These are phyloP conservation scores for Toxotes lorentzi DNA, from an alignment of 2,797 vertebrate genomes.

Conservation along the genomic window DNA sequence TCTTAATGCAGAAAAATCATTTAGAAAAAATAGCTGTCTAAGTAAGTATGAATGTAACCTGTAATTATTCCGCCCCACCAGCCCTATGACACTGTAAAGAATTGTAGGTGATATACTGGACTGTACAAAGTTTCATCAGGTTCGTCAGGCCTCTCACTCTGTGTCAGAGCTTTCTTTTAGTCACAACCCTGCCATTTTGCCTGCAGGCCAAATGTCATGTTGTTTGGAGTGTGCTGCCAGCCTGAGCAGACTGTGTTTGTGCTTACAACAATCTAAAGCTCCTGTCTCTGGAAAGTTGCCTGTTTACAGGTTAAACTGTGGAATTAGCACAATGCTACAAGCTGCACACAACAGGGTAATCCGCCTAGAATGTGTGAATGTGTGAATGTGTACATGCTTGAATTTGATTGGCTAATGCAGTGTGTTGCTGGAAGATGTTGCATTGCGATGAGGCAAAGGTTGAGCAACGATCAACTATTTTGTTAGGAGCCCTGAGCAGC, in stretches of 20 bases:
- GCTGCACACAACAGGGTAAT: not conserved
- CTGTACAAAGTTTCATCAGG: conserved; percentile 19
- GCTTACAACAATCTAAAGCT: conserved; percentile 16
- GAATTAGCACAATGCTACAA: conserved; percentile 18
- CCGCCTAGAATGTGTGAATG: not conserved
- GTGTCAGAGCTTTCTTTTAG: not conserved
- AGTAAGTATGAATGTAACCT: not conserved
- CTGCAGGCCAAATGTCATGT: conserved; percentile 3
- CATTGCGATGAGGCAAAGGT: conserved; percentile 1
- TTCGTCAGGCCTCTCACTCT: not conserved
- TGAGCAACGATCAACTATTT: conserved; percentile 26
- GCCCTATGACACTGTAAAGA: not conserved
- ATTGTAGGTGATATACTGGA: not conserved
- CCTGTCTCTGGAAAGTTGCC: conserved; percentile 23
- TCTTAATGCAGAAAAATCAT: not conserved
- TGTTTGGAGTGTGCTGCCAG: conserved; percentile 17
- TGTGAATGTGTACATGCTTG: not conserved
- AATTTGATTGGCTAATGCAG: not conserved
- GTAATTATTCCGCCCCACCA: not conserved
- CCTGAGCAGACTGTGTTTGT: conserved; percentile 5
- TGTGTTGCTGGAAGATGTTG: conserved; percentile 20
- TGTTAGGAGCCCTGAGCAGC: conserved; percentile 14
- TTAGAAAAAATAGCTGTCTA: not conserved
- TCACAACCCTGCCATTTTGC: not conserved
- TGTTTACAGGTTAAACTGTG: conserved; percentile 24